phyloP scores from a whole-genome alignment of 2,797 vertebrate species.

The Micromesistius poutassou region DNA sequence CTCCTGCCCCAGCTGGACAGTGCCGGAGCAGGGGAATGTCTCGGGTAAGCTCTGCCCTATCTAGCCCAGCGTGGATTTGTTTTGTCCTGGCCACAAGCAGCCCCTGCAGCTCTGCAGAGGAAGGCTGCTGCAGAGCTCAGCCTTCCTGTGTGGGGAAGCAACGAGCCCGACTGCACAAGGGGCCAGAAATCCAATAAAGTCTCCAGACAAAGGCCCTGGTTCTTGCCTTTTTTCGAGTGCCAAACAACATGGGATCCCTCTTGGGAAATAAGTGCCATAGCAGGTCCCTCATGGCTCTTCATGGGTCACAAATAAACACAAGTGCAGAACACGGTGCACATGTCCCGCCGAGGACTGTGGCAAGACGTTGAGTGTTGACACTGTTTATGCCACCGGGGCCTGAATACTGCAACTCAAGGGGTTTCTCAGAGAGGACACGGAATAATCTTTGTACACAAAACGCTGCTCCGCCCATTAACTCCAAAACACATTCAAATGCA shows the following conservation, averaged over 20 bases:
- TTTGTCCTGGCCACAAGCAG: conserved; percentile 41
- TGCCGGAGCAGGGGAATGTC: conserved; percentile 64
- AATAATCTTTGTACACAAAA: background rate
- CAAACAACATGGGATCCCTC: conserved; percentile 74
- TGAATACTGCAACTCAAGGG: background rate
- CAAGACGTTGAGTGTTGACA: conserved; percentile 40
- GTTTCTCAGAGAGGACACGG: background rate
- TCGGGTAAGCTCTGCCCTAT: conserved; percentile 51
- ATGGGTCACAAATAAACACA: conserved; percentile 61
- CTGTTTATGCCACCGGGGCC: background rate
- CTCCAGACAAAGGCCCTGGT: conserved; percentile 66
- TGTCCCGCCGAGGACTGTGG: conserved; percentile 47
- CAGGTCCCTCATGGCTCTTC: conserved; percentile 44
- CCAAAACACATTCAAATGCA: background rate
- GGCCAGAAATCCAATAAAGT: conserved; percentile 74
- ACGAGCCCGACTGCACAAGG: conserved; percentile 27
- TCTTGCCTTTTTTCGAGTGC: conserved; percentile 62
- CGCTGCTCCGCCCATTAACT: background rate
- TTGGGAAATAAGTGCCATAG: conserved; percentile 55
- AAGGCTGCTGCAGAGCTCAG: conserved; percentile 46
- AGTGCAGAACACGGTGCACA: conserved; percentile 52
- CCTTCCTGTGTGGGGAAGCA: conserved; percentile 48
- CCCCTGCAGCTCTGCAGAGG: conserved; percentile 40
- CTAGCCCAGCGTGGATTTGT: conserved; percentile 55
- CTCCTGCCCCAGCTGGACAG: conserved; percentile 62